Conservation (phyloP, 2,888 invertebrate species). For the Patella caerulea region DNA sequence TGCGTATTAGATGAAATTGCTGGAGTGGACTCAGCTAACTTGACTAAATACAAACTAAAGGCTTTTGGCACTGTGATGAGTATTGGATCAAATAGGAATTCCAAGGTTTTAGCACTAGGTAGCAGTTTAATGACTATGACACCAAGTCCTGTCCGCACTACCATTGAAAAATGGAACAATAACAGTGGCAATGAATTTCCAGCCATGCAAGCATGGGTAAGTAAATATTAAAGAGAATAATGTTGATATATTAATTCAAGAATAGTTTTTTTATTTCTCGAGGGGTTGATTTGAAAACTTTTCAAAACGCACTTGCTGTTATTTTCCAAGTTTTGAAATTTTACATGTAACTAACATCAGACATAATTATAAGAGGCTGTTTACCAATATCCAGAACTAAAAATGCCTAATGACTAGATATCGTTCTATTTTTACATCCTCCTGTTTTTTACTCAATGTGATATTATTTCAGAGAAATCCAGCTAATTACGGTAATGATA, state of each 20-base stretch:
- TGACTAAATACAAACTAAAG: constrained; percentile 59
- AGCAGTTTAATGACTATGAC: constrained; percentile 74
- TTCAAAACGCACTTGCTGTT: not conserved
- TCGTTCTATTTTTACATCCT: no score
- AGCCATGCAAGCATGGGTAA: constrained; percentile 74
- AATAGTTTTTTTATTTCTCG: no score
- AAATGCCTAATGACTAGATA: no score
- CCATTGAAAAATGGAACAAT: constrained; percentile 79
- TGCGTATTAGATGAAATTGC: constrained; percentile 56
- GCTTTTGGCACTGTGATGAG: constrained; percentile 72
- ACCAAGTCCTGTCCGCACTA: constrained; percentile 75
- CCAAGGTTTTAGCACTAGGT: constrained; percentile 74
- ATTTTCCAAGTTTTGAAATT: no score
- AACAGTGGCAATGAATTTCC: constrained; percentile 75
- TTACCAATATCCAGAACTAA: no score
- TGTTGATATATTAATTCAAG: no score
- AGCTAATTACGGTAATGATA: constrained; percentile 78
- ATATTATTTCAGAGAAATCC: constrained; percentile 76
- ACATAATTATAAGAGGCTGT: no score
- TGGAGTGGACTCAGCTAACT: constrained; percentile 42
- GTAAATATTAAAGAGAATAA: constrained; percentile 33
- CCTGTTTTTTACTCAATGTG: not conserved
- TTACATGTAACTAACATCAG: no score
- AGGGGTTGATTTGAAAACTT: no score
- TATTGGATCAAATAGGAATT: constrained; percentile 71